phyloP scores from a whole-genome alignment of 2,797 vertebrate species.

The Podarcis siculus region DNA sequence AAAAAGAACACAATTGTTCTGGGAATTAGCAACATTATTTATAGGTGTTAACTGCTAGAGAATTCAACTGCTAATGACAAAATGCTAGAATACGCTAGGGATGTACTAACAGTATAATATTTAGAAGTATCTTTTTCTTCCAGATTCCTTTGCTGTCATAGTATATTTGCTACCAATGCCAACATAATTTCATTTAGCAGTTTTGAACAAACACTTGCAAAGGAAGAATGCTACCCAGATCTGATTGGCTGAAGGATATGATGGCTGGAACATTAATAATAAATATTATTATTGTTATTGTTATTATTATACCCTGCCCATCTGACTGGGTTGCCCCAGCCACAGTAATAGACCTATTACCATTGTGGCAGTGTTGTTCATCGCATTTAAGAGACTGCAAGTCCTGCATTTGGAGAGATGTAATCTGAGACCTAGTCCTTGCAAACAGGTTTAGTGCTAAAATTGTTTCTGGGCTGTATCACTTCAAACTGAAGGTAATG shows the following conservation, averaged over 20 bases:
- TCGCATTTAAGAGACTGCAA: not conserved
- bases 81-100: not conserved
- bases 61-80: not conserved
- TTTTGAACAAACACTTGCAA: not conserved
- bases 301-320: too few species aligned
- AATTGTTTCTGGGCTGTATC: not conserved
- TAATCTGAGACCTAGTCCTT: not conserved
- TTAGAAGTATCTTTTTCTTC: not conserved
- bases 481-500: not conserved
- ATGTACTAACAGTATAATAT: fast-evolving
- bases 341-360: too few species aligned
- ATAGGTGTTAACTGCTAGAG: not conserved
- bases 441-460: not conserved
- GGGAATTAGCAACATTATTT: not conserved
- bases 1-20: not conserved
- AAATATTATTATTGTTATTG: too few species aligned
- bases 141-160: not conserved
- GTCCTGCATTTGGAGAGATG: not conserved
- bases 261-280: too few species aligned
- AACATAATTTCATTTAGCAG: not conserved
- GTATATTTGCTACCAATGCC: not conserved
- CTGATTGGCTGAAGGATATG: not conserved
- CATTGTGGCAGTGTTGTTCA: not conserved
- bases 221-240: not conserved
- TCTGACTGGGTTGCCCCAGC: too few species aligned